Evolutionary conservation across 2,113 vertebrate genomes (phyloP).

Genomic region (Corythaeola cristata): DNA sequence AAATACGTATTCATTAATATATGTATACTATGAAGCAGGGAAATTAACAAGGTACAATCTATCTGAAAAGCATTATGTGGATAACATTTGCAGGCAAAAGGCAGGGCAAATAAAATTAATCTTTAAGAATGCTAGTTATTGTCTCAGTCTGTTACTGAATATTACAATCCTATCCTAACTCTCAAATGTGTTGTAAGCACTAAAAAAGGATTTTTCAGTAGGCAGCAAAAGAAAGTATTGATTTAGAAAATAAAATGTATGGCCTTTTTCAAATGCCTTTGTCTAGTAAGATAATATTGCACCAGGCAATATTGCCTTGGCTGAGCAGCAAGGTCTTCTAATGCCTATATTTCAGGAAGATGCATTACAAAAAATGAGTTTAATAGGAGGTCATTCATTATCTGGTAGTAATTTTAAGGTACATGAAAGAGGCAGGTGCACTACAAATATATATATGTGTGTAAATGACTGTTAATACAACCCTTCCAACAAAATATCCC

Average conservation of each 20-base stretch:
- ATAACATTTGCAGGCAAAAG: slow-evolving; percentile 50
- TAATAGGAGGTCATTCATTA: slow-evolving; percentile 38
- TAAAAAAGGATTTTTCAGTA: slow-evolving; percentile 47
- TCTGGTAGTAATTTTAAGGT: slow-evolving; percentile 32
- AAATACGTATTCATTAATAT: slow-evolving; percentile 48
- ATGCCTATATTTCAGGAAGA: slow-evolving; percentile 59
- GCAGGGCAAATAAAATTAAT: slow-evolving; percentile 32
- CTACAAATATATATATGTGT: slow-evolving; percentile 28
- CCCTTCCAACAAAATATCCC: slow-evolving; percentile 7
- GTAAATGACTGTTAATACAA: slow-evolving; percentile 33
- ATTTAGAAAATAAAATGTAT: slow-evolving; percentile 67
- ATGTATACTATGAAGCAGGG: slow-evolving; percentile 27
- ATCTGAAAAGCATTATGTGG: slow-evolving; percentile 21
- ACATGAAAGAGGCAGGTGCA: slow-evolving; percentile 38
- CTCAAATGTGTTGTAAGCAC: slow-evolving; percentile 45
- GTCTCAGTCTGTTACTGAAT: slow-evolving; percentile 47
- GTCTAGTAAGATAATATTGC: slow-evolving; percentile 55
- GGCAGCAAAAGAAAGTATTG: slow-evolving; percentile 56
- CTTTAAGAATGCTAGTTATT: slow-evolving; percentile 63
- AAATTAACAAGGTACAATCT: slow-evolving; percentile 43
- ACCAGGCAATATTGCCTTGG: slow-evolving; percentile 25
- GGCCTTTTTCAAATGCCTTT: slow-evolving; percentile 60
- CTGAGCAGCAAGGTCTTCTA: slow-evolving; percentile 47
- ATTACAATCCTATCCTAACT: slow-evolving; percentile 54
- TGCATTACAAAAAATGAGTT: slow-evolving; percentile 1